These are phyloP conservation scores for Ceramica pisi DNA, from an alignment of 2,888 invertebrate species.

Conservation along the genomic window DNA sequence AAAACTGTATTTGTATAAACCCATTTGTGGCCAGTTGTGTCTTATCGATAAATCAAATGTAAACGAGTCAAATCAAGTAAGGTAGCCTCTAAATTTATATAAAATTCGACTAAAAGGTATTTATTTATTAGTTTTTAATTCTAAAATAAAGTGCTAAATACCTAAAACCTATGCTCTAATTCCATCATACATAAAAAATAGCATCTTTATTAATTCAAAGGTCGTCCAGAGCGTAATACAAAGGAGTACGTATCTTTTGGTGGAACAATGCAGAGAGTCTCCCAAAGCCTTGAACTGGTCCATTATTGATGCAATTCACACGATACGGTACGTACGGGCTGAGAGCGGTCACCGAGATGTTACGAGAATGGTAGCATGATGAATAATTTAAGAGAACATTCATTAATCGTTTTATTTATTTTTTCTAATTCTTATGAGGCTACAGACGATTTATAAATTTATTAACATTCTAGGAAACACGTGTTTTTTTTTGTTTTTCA, in stretches of 20 bases:
- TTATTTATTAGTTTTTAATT: too few species aligned
- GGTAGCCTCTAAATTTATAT: too few species aligned
- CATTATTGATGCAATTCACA: conserved; percentile 71
- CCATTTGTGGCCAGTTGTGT: too few species aligned
- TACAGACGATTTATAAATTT: background rate
- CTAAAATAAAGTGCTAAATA: too few species aligned
- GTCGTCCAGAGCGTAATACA: conserved; percentile 64
- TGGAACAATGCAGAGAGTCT: conserved; percentile 69
- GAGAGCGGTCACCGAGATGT: conserved; percentile 62
- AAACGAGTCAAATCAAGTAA: too few species aligned
- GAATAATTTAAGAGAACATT: conserved; percentile 20
- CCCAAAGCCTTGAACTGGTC: conserved; percentile 70
- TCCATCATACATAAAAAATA: conserved; percentile 31
- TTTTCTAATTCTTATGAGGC: conserved; percentile 2
- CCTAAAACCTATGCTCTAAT: conserved; percentile 17
- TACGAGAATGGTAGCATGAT: conserved; percentile 44
- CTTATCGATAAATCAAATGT: too few species aligned
- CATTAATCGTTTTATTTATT: conserved; percentile 1
- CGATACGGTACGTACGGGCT: conserved; percentile 65
- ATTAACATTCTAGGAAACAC: background rate
- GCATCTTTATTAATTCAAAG: conserved; percentile 59
- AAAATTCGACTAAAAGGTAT: too few species aligned
- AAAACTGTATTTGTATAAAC: too few species aligned
- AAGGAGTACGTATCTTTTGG: conserved; percentile 64
- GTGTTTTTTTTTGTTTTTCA: background rate